Conservation (phyloP, 2,888 invertebrate species). For the Apodemia mormo region DNA sequence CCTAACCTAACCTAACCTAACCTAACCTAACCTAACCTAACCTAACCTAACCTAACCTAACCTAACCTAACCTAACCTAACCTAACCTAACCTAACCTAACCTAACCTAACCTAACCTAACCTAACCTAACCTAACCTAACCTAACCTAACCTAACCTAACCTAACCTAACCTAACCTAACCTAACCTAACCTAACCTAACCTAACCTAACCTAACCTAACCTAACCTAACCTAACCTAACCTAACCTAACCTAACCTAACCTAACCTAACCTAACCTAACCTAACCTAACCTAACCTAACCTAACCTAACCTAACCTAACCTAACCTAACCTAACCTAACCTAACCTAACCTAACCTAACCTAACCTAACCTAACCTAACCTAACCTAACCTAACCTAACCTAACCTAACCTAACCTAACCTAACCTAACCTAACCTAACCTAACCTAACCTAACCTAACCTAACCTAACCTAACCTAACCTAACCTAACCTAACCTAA, state of each 20-base stretch:
- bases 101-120: slow-evolving; percentile 34
- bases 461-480: slow-evolving; percentile 32
- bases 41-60: slow-evolving; percentile 32
- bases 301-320: slow-evolving; percentile 26
- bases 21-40: slow-evolving; percentile 31
- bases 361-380: slow-evolving; percentile 30
- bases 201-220: slow-evolving; percentile 37
- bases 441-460: slow-evolving; percentile 29
- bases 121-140: slow-evolving; percentile 35
- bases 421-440: slow-evolving; percentile 28
- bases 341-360: slow-evolving; percentile 29
- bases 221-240: slow-evolving; percentile 36
- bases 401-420: slow-evolving; percentile 30
- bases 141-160: slow-evolving; percentile 35
- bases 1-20: slow-evolving; percentile 30
- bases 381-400: slow-evolving; percentile 29
- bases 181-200: slow-evolving; percentile 36
- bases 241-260: slow-evolving; percentile 35
- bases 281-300: slow-evolving; percentile 25
- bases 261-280: slow-evolving; percentile 26
- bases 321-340: slow-evolving; percentile 27
- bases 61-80: slow-evolving; percentile 30
- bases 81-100: slow-evolving; percentile 29
- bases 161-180: slow-evolving; percentile 36
- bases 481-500: slow-evolving; percentile 32